Base-by-base conservation (phyloP, 2,113 vertebrate genomes). In the Bungarus multicinctus region DNA sequence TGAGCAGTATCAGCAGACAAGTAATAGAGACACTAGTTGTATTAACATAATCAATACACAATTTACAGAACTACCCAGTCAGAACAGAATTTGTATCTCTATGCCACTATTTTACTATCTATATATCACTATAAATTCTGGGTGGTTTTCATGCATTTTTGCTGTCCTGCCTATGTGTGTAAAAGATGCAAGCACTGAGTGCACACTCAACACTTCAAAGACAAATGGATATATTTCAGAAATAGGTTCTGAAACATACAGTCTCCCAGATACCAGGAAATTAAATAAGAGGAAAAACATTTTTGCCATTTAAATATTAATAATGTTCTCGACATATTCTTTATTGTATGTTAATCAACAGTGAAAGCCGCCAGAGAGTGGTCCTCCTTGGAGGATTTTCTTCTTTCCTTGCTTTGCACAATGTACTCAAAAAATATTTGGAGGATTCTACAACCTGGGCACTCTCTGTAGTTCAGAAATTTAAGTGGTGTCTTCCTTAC, bases 21-120 rank as follows among this genome's bases (percentile, higher is more conserved):
- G 96, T 97, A 97, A 97, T 97, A 98, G 97, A 98, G 96, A 97
- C 94, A 96, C 95, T 89, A 93, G 91, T n/a, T 85, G 85, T 88
- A 97, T 98, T 98, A 98, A 95, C 97, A 98, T 98, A 98, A 98
- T 98, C 98, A 97, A 98, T 98, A 98, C 64, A 95, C 97, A 98
- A 98, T 98, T 98, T 98, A 97, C 97, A 53, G 94, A 97, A 96
- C 97, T 96, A 97, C 94, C 96, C 96, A 97, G 96, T 97, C 93
- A 98, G 97, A 98, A 97, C 96, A 95, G 97, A 97, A 96, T 95
- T 90, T 95, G 97, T 97, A 95, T 0, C 22, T 93, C 95, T 88
- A 87, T 18, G 89, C 96, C 96, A 96, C 97, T 97, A 97, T 96
- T 97, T 96, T 91, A 94, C 94, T 90, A 96, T 94, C 97, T 95